These are phyloP conservation scores for Diogma glabrata DNA, from an alignment of 2,888 invertebrate genomes.

Conservation along the genomic window DNA sequence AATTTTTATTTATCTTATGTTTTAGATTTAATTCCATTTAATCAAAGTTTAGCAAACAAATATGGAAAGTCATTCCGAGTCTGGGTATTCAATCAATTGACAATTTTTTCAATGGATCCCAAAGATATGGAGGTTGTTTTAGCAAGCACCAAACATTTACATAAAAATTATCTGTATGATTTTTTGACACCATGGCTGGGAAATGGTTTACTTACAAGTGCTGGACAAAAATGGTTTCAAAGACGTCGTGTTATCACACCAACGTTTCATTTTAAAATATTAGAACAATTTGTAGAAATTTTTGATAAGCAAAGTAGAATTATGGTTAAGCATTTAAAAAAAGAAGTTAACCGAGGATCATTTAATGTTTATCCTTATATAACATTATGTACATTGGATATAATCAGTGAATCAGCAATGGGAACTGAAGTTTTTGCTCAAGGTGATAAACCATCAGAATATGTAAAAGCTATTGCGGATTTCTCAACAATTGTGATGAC, in stretches of 20 bases:
- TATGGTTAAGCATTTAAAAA: slow-evolving; percentile 43
- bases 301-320: slow-evolving; percentile 52
- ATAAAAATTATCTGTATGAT: slow-evolving; percentile 27
- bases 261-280: slow-evolving; percentile 66
- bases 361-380: slow-evolving; percentile 51
- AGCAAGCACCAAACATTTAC: slow-evolving; percentile 25
- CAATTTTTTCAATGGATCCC: slow-evolving; percentile 35
- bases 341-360: slow-evolving; percentile 28
- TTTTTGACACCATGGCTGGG: slow-evolving; percentile 30
- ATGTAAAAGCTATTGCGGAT: slow-evolving; percentile 58
- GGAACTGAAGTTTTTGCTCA: slow-evolving; percentile 60
- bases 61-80: slow-evolving; percentile 37
- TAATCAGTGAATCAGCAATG: slow-evolving; percentile 67
- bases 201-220: slow-evolving; percentile 28
- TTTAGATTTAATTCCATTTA: slow-evolving; percentile 25
- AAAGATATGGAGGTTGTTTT: slow-evolving; percentile 34
- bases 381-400: slow-evolving; percentile 45
- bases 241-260: slow-evolving; percentile 64
- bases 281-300: slow-evolving; percentile 57
- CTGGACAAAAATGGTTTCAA: slow-evolving; percentile 45
- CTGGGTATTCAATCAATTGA: slow-evolving; percentile 37
- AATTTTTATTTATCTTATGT: no score
- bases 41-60: slow-evolving; percentile 23
- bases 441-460: slow-evolving; percentile 47
- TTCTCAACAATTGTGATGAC: slow-evolving; percentile 26